Conservation (phyloP, 2,113 vertebrate genomes). For the Cinclus cinclus region DNA sequence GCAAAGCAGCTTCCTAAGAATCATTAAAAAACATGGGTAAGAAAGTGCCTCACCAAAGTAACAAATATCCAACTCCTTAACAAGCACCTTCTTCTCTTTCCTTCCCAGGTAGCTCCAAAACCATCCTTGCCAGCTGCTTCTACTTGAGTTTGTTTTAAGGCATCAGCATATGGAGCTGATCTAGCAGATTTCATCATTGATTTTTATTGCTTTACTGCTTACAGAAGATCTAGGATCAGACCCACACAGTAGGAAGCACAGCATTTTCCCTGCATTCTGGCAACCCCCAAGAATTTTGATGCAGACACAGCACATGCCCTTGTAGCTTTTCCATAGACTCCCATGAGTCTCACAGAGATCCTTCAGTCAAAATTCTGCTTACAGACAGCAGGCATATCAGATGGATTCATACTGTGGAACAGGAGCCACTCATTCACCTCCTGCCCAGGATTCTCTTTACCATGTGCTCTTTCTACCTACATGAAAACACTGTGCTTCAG, state of each 20-base stretch:
- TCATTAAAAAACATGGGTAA: not conserved
- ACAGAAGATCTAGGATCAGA: not conserved
- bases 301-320: not conserved
- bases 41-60: not conserved
- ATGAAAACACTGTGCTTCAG: not conserved
- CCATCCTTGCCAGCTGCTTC: not conserved
- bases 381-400: constrained; percentile 66
- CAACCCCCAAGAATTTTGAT: not conserved
- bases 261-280: not conserved
- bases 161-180: not conserved
- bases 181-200: not conserved
- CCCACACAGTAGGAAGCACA: not conserved
- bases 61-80: not conserved
- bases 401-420: constrained; percentile 76
- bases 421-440: constrained; percentile 69
- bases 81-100: not conserved
- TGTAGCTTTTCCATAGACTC: constrained; percentile 80
- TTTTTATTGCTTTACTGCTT: not conserved
- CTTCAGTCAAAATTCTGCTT: constrained; percentile 82
- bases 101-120: not conserved
- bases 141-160: not conserved
- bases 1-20: constrained; percentile 78
- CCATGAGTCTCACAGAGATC: constrained; percentile 78
- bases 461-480: constrained; percentile 84
- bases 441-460: constrained; percentile 66